Evolutionary conservation across 2,888 invertebrate genomes (phyloP).

Genomic region (Pseudococcus viburni): DNA sequence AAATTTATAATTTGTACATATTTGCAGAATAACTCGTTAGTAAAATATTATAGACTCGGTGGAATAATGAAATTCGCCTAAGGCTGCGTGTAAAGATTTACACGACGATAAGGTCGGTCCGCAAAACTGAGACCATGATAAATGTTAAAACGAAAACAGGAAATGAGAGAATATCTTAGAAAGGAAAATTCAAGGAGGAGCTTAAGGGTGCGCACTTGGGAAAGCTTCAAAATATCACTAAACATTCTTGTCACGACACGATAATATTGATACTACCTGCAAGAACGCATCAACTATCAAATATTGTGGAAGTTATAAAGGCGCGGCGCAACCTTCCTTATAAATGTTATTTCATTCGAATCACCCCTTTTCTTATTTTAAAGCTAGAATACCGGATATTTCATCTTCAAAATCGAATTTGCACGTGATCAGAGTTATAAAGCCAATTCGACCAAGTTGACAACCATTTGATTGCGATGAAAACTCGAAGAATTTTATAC

Average conservation of each 20-base stretch:
- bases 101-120: slow-evolving; percentile 56
- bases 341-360: slow-evolving; percentile 62
- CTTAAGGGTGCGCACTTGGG: slow-evolving; percentile 60
- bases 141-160: slow-evolving; percentile 62
- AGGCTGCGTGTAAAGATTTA: slow-evolving; percentile 48
- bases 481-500: slow-evolving; percentile 14
- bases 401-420: slow-evolving; percentile 67
- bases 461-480: slow-evolving; percentile 59
- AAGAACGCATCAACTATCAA: slow-evolving; percentile 61
- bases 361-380: slow-evolving; percentile 60
- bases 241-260: slow-evolving; percentile 66
- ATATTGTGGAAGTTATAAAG: slow-evolving; percentile 60
- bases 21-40: slow-evolving; percentile 1
- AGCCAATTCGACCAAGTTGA: slow-evolving; percentile 62
- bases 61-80: slow-evolving; percentile 10
- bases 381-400: slow-evolving; percentile 64
- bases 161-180: slow-evolving; percentile 60
- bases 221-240: slow-evolving; percentile 63
- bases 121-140: slow-evolving; percentile 58
- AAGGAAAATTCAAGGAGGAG: slow-evolving; percentile 56
- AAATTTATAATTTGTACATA: slow-evolving; percentile 17
- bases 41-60: neutral
- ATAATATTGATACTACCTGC: slow-evolving; percentile 64
- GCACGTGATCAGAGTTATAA: slow-evolving; percentile 66
- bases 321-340: slow-evolving; percentile 46